A percentile compares a stretch with the other conserved stretches of the same genome.
Conservation (phyloP, 30 jellyfish, hydroid and myxozoan species). For the Chrysaora quinquecirrha region DNA sequence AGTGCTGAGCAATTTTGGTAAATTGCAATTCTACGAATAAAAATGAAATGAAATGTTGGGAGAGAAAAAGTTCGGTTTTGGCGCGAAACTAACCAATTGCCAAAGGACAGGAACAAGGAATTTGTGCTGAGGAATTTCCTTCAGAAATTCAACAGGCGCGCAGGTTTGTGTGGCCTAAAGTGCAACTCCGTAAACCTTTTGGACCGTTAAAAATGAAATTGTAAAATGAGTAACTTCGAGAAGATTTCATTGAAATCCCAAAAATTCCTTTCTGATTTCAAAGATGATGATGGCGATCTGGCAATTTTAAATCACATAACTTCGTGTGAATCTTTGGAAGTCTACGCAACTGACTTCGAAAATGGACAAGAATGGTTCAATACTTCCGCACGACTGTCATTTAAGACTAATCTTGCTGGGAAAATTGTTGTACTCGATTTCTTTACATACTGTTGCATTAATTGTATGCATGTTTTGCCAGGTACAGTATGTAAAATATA, state of each 20-base stretch:
- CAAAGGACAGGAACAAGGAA: too few relatives aligned
- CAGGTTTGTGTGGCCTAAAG: too few relatives aligned
- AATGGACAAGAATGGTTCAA: constrained; percentile 67
- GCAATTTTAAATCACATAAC: constrained; percentile 12
- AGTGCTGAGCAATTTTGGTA: too few relatives aligned
- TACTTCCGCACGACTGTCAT: constrained; percentile 24
- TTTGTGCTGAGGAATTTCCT: too few relatives aligned
- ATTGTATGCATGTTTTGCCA: constrained; percentile 88
- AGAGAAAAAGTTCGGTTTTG: too few relatives aligned
- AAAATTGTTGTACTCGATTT: constrained; percentile 73
- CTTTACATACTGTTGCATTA: constrained; percentile 87
- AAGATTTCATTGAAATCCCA: constrained; percentile 1
- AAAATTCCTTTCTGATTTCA: background rate
- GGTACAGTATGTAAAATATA: constrained; percentile 36
- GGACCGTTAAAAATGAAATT: too few relatives aligned
- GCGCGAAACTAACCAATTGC: too few relatives aligned
- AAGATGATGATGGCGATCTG: constrained; percentile 8
- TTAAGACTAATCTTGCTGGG: constrained; percentile 40
- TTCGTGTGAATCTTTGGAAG: constrained; percentile 35
- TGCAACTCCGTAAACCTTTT: too few relatives aligned
- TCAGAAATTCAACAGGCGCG: too few relatives aligned
- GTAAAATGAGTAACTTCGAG: too few relatives aligned
- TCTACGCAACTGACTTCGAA: constrained; percentile 63
- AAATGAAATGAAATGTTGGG: too few relatives aligned
- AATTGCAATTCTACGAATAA: too few relatives aligned